Percentiles rank a stretch among this genome's conserved stretches.
Evolutionary conservation across 2,113 vertebrate species (phyloP).

Genomic region (Dromas ardeola): DNA sequence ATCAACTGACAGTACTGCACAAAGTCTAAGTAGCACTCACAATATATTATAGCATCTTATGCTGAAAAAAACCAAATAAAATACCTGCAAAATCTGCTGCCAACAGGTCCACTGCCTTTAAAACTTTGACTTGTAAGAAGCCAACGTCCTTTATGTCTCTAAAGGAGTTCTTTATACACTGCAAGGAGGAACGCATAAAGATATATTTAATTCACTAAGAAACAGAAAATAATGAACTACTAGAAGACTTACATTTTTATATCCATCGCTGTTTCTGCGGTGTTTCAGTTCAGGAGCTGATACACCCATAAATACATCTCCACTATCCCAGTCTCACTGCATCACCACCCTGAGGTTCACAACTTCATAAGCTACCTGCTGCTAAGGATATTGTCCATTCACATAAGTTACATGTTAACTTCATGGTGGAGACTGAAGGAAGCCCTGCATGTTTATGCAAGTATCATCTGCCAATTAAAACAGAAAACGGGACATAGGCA

Average conservation of each 20-base stretch:
- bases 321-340: neutral
- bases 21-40: neutral
- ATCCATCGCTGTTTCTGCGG: neutral
- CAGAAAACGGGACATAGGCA: neutral
- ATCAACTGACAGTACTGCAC: neutral
- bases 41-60: neutral
- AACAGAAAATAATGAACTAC: neutral
- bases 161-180: conserved; percentile 86
- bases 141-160: conserved; percentile 84
- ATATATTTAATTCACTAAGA: neutral
- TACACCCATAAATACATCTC: neutral
- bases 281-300: neutral
- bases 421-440: neutral
- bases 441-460: neutral
- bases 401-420: neutral
- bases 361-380: neutral
- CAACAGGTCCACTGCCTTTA: conserved; percentile 89
- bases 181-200: neutral
- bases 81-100: conserved; percentile 93
- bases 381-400: neutral
- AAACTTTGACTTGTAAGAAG: conserved; percentile 94
- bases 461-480: neutral
- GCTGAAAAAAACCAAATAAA: neutral
- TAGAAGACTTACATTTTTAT: neutral
- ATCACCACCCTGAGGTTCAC: neutral